phyloP scores from a whole-genome alignment of 2,113 vertebrate genomes.

The Lagenorhynchus albirostris region DNA sequence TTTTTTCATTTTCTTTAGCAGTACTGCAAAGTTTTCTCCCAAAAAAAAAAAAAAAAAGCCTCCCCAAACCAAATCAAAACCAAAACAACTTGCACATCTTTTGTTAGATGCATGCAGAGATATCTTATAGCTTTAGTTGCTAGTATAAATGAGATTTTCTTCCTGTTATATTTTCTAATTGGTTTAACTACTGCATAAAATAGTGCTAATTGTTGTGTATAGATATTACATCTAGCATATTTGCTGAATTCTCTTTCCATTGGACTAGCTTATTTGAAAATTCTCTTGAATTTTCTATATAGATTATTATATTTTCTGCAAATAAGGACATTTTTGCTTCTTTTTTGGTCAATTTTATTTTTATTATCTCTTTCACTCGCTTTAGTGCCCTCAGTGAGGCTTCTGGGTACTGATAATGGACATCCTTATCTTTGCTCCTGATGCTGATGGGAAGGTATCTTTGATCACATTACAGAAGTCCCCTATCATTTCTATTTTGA shows the following conservation, averaged over 20 bases:
- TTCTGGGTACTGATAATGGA: no score
- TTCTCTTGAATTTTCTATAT: no score
- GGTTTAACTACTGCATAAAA: background rate
- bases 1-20: no score
- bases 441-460: background rate
- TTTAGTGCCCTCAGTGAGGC: no score
- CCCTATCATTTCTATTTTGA: background rate
- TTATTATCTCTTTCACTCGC: no score
- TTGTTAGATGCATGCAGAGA: background rate
- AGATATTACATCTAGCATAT: background rate
- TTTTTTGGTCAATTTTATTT: no score
- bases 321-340: no score
- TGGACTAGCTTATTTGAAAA: background rate
- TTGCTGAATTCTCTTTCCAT: background rate
- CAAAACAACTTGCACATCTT: background rate
- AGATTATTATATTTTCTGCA: no score
- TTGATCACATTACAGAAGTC: background rate
- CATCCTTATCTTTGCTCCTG: no score
- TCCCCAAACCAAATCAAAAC: background rate
- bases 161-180: background rate
- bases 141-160: background rate
- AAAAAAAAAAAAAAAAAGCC: background rate
- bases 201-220: background rate
- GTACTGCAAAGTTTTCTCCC: no score
- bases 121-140: background rate